Base-by-base conservation (phyloP, 2,888 invertebrate genomes). In the Lymantria monacha region DNA sequence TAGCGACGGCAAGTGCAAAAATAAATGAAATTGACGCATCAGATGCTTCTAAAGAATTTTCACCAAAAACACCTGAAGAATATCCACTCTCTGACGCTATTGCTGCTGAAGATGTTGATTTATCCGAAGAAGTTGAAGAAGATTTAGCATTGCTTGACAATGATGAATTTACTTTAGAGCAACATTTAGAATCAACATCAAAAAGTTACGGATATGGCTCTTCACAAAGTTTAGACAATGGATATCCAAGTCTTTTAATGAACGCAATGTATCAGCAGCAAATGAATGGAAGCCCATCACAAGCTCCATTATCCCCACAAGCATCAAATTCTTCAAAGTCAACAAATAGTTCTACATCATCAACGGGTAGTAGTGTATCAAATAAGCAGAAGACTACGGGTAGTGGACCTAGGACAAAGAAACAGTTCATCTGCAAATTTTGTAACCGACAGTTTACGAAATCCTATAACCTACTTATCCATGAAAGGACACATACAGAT, bases 381-480 rank as follows among this genome's bases (percentile, higher is more conserved):
- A 87, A 78, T 71, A 91, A 91, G 74, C 89, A 86, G 61, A 91
- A 91, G 69, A 83, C 88, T 5, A 66, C 84, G 46, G 76, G 83
- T 54, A 84, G 95, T 60, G 96, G 95, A 3, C 95, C 97, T 31
- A 92, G 98, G 60, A 97, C 98, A 36, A 98, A 98, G 90, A 99
- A 99, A 85, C 98, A 99, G 85, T 99, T 98, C 87, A 99, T 99
- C 76, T 99, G 99, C 92, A 97, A 98, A 89, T 99, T 97, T 91
- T 99, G 99, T 86, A 97, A 97, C 83, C 93, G 99, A 46, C 98
- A 98, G 81, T 99, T 99, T 86, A 99, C 99, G 61, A 99, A 99
- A 92, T 97, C 97, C 45, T 99, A 98, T 88, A 99, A 99, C 89
- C 92, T 99, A 75, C 93, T 99, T 70, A 99, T 99, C 71, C 99